Conservation (phyloP, 2,888 invertebrate species). For the Tipula lateralis region DNA sequence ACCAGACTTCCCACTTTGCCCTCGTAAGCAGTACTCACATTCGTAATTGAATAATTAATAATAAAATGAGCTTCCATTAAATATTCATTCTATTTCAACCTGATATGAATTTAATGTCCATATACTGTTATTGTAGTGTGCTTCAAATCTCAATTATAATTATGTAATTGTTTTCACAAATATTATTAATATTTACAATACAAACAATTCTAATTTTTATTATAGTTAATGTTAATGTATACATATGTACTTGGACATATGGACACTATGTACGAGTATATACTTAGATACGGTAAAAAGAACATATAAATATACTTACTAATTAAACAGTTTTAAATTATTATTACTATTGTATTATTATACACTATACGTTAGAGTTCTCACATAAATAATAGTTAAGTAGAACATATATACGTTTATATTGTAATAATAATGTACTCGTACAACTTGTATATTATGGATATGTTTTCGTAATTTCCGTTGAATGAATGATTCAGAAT, state of each 20-base stretch:
- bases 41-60: no score
- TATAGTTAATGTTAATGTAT: neutral
- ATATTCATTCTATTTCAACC: neutral
- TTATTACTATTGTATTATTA: neutral
- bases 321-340: neutral
- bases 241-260: neutral
- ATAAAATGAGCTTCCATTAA: neutral
- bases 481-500: no score
- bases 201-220: neutral
- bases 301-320: neutral
- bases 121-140: neutral
- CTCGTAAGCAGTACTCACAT: no score
- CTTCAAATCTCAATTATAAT: neutral
- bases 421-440: no score
- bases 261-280: neutral
- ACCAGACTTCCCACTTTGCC: no score
- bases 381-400: neutral
- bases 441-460: no score
- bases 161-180: neutral
- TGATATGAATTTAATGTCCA: neutral
- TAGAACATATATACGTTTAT: no score
- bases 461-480: no score
- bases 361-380: neutral
- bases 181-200: neutral
- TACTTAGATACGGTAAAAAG: neutral